phyloP scores from a whole-genome alignment of 2,888 invertebrate genomes.

The Pantelozetes paolii region DNA sequence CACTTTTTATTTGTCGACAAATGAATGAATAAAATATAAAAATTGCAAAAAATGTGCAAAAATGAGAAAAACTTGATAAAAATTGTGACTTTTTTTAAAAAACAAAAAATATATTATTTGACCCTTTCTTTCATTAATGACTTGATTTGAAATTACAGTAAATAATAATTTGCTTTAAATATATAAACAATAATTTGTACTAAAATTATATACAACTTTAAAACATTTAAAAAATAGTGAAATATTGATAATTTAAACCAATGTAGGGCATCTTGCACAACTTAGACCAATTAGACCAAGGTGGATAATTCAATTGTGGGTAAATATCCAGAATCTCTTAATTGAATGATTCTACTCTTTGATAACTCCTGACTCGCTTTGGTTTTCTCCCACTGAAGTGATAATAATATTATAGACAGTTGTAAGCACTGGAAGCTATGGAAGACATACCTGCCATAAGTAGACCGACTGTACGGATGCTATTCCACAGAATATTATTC shows the following conservation, averaged over 20 bases:
- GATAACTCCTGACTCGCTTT: conserved; percentile 50
- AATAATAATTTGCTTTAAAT: too few relatives aligned
- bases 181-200: too few relatives aligned
- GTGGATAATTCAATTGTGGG: conserved; percentile 46
- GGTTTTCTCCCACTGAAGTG: conserved; percentile 50
- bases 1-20: too few relatives aligned
- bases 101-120: not conserved
- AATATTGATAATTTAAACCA: not conserved
- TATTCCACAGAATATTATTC: conserved; percentile 84
- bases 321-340: conserved; percentile 38
- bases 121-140: not conserved
- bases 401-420: not conserved
- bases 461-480: conserved; percentile 92
- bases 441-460: conserved; percentile 66
- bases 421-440: not conserved
- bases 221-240: not conserved
- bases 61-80: too few relatives aligned
- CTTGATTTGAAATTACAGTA: too few relatives aligned
- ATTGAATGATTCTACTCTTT: conserved; percentile 44
- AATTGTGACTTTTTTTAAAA: too few relatives aligned
- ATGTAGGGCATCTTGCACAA: not conserved
- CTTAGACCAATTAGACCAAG: conserved; percentile 49
- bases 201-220: not conserved
- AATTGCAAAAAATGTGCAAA: too few relatives aligned
- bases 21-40: too few relatives aligned